phyloP scores from a whole-genome alignment of 2,797 vertebrate species.

The Silurus lanzhouensis region DNA sequence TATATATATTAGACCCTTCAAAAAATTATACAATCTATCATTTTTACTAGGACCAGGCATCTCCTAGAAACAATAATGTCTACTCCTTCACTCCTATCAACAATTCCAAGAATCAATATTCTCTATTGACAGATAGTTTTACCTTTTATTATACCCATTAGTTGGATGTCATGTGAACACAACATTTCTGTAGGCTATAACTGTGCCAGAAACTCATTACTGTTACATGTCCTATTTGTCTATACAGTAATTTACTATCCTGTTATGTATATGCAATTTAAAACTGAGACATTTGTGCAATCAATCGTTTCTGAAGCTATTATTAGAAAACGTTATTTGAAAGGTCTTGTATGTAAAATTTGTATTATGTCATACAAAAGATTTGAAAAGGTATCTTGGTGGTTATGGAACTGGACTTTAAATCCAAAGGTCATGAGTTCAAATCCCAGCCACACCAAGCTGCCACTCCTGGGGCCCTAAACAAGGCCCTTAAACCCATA shows the following conservation, averaged over 20 bases:
- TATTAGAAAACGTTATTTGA: neutral
- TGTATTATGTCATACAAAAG: neutral
- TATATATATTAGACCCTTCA: neutral
- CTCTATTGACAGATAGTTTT: neutral
- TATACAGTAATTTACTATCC: neutral
- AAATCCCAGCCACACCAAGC: too few species aligned
- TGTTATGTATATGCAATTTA: too few species aligned
- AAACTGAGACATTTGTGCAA: too few species aligned
- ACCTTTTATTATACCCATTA: neutral
- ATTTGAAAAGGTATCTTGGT: too few species aligned
- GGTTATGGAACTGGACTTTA: too few species aligned
- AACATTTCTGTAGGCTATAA: neutral
- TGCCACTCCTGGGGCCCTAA: too few species aligned
- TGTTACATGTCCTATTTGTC: neutral
- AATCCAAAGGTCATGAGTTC: too few species aligned
- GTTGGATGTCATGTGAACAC: neutral
- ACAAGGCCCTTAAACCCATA: too few species aligned
- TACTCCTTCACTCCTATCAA: neutral
- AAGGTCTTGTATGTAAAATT: neutral
- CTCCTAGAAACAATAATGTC: neutral
- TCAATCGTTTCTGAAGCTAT: too few species aligned
- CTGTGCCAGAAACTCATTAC: neutral
- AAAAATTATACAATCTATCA: neutral
- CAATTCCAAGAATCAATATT: neutral
- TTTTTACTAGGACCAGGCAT: neutral